These are phyloP conservation scores for Holocentrus rufus DNA, from an alignment of 2,797 vertebrate genomes.

Conservation along the genomic window DNA sequence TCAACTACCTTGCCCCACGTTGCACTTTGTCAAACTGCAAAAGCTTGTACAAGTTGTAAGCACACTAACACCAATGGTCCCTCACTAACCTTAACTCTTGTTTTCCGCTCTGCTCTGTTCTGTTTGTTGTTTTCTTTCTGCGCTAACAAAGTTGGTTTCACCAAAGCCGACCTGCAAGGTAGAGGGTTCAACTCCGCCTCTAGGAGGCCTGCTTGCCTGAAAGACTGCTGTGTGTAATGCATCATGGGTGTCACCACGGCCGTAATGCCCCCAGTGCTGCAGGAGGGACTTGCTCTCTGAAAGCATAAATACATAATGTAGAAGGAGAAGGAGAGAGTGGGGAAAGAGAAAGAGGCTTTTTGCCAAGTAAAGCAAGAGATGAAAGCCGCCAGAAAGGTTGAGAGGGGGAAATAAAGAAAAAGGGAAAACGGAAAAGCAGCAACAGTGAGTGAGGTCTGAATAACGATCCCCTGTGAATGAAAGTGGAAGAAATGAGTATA, in stretches of 20 bases:
- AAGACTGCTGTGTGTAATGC: slow-evolving; percentile 85
- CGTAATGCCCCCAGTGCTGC: slow-evolving; percentile 42
- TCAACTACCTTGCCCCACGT: background rate
- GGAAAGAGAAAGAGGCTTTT: background rate
- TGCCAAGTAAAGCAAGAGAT: slow-evolving; percentile 1
- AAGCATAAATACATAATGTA: slow-evolving; percentile 10
- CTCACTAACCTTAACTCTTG: slow-evolving; percentile 88
- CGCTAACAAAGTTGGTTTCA: slow-evolving; percentile 97
- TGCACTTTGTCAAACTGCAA: slow-evolving; percentile 25
- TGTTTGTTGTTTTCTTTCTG: slow-evolving; percentile 84
- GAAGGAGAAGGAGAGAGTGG: background rate
- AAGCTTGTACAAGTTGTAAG: slow-evolving; percentile 34
- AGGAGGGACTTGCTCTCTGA: slow-evolving; percentile 65
- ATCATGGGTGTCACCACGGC: slow-evolving; percentile 78
- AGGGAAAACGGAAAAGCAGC: background rate
- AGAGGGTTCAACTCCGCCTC: slow-evolving; percentile 85
- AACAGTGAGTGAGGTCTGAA: slow-evolving; percentile 10
- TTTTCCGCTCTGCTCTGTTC: slow-evolving; percentile 81
- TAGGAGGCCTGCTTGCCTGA: slow-evolving; percentile 78
- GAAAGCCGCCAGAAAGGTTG: background rate
- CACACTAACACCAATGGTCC: slow-evolving; percentile 61
- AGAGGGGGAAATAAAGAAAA: background rate
- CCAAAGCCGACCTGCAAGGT: slow-evolving; percentile 99
- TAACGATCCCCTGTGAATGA: background rate
- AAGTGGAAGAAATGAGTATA: background rate